phyloP scores from a whole-genome alignment of 2,888 invertebrate species.

The Tridacna crocea region DNA sequence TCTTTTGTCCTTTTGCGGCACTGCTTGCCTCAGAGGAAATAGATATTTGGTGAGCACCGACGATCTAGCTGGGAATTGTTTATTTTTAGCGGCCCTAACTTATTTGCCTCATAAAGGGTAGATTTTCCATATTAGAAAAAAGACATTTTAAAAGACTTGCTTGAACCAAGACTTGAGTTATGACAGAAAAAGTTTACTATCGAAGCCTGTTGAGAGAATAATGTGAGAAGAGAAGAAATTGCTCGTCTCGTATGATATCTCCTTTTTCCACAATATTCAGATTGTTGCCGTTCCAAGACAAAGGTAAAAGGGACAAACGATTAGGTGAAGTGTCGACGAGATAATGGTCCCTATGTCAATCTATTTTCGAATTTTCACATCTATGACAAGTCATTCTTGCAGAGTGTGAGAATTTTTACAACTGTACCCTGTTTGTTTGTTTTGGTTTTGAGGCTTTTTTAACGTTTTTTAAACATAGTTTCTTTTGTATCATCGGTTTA shows the following conservation, averaged over 20 bases:
- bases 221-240: not conserved
- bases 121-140: not conserved
- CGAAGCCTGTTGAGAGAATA: not conserved
- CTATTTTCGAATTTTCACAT: slow-evolving; percentile 20
- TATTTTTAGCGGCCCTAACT: not conserved
- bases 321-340: slow-evolving; percentile 1
- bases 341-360: slow-evolving; percentile 21
- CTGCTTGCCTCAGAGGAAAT: not conserved
- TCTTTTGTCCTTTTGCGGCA: slow-evolving; percentile 3
- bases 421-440: not conserved
- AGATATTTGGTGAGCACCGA: slow-evolving; percentile 8
- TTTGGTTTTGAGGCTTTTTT: no score
- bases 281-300: not conserved
- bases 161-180: not conserved
- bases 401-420: slow-evolving; percentile 17
- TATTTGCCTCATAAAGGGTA: not conserved
- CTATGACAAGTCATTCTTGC: not conserved
- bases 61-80: not conserved
- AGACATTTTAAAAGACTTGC: not conserved
- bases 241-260: not conserved
- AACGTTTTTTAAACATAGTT: no score
- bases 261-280: not conserved
- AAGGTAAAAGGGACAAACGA: not conserved
- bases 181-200: not conserved
- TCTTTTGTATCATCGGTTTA: no score